These are phyloP conservation scores for Xerus inauris DNA, from an alignment of 2,113 vertebrate genomes.

Conservation along the genomic window DNA sequence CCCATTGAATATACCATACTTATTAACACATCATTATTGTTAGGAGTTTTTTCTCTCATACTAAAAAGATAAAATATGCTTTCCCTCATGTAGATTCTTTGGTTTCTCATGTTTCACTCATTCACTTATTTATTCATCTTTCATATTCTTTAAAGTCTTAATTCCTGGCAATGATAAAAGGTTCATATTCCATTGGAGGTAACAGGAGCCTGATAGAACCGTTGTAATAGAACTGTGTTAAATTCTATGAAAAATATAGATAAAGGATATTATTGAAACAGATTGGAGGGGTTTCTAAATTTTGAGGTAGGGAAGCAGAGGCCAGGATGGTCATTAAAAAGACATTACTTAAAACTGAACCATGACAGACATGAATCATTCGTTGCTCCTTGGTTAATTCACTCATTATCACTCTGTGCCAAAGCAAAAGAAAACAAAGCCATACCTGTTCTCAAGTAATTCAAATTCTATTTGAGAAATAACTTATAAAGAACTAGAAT, in stretches of 20 bases:
- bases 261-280: not conserved
- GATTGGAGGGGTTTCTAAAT: not conserved
- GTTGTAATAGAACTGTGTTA: not conserved
- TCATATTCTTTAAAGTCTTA: not conserved
- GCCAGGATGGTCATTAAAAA: not conserved
- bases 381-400: constrained; percentile 5
- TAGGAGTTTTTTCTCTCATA: not conserved
- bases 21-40: not conserved
- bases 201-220: not conserved
- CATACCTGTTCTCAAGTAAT: not conserved
- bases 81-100: not conserved
- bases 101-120: not conserved
- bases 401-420: not conserved
- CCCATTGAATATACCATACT: not conserved
- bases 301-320: not conserved
- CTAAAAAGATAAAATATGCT: not conserved
- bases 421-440: constrained; percentile 3
- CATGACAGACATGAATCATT: not conserved
- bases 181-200: not conserved
- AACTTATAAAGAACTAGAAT: not conserved
- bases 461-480: not conserved
- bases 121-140: not conserved
- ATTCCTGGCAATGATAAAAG: not conserved
- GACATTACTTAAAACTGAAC: not conserved
- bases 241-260: not conserved